phyloP scores from a whole-genome alignment of 1,140 invertebrate genomes.

The Dolichoris vasculosae region DNA sequence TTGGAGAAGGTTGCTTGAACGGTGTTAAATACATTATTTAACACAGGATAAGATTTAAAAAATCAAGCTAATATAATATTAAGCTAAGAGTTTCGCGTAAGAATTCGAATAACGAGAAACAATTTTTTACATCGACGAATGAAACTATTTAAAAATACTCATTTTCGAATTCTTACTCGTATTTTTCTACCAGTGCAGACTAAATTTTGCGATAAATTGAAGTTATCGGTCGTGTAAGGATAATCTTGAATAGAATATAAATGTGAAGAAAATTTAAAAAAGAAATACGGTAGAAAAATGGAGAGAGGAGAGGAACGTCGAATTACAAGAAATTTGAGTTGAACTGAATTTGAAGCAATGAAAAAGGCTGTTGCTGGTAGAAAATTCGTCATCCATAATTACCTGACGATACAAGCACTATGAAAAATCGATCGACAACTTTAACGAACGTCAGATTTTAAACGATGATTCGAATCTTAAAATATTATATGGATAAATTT shows the following conservation, averaged over 20 bases:
- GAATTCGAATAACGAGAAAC: neutral
- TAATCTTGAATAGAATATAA: neutral
- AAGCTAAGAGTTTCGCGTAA: neutral
- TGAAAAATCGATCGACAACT: conserved; percentile 27
- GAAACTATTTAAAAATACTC: neutral
- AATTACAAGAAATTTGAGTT: neutral
- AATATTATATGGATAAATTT: neutral
- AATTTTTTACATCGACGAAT: neutral
- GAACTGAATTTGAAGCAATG: neutral
- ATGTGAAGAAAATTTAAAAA: neutral
- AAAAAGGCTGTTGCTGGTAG: neutral
- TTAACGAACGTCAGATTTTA: neutral
- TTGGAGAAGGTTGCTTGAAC: conserved; percentile 38
- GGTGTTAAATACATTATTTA: neutral
- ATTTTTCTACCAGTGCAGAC: neutral
- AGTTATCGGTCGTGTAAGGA: no score
- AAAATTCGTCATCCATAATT: neutral
- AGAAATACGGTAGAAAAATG: neutral
- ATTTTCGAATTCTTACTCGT: conserved; percentile 3
- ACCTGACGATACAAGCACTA: neutral
- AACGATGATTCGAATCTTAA: neutral
- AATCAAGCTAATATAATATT: conserved; percentile 4
- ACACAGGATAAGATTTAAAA: neutral
- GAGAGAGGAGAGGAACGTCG: no score
- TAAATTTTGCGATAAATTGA: neutral